Conservation (phyloP, 2,888 invertebrate species). For the Trissoscelio sp. region DNA sequence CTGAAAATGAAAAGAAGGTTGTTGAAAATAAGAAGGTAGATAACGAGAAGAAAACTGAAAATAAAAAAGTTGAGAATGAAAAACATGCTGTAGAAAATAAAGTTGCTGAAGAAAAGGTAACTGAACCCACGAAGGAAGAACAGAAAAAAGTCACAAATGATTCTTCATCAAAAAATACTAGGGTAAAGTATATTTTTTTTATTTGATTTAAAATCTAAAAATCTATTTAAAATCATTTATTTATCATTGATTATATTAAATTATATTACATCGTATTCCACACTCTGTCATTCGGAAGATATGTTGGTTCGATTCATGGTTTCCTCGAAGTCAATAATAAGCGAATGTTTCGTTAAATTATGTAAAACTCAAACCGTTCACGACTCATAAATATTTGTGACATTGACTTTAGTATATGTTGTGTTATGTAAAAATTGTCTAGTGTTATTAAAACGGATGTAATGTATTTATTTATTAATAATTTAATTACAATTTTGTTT, state of each 20-base stretch:
- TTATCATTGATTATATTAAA: too few relatives aligned
- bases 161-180: conserved; percentile 34
- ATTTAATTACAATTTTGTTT: too few relatives aligned
- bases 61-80: conserved; percentile 26
- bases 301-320: too few relatives aligned
- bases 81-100: conserved; percentile 3
- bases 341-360: too few relatives aligned
- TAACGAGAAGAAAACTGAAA: conserved; percentile 19
- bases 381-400: too few relatives aligned
- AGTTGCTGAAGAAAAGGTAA: conserved; percentile 2
- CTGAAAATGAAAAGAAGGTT: conserved; percentile 10
- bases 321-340: too few relatives aligned
- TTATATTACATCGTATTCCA: too few relatives aligned
- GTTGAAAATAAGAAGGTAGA: conserved; percentile 25
- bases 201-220: not conserved
- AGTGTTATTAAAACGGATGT: not conserved
- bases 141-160: conserved; percentile 13
- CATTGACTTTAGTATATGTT: too few relatives aligned
- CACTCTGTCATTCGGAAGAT: too few relatives aligned
- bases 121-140: conserved; percentile 13
- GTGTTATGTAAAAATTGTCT: not conserved
- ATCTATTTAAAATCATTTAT: not conserved
- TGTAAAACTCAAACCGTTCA: too few relatives aligned
- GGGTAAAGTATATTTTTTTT: conserved; percentile 32
- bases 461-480: not conserved